Evolutionary conservation across 2,113 vertebrate species (phyloP).

Genomic region (Otis tarda): DNA sequence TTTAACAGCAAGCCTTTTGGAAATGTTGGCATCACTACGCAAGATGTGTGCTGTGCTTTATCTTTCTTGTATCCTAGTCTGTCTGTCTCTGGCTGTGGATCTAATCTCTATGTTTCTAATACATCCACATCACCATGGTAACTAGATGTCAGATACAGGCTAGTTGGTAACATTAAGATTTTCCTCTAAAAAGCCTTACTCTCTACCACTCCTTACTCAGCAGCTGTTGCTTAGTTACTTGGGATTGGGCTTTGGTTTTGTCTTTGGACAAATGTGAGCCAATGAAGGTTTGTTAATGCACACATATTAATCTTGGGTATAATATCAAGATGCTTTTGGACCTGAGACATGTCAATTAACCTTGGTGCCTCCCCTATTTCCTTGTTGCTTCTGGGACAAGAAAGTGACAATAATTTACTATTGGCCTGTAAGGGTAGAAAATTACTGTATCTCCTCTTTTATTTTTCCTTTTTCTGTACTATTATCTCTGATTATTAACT

Average conservation of each 20-base stretch:
- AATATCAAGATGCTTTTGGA: not conserved
- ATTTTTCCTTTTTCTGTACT: not conserved
- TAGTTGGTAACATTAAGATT: not conserved
- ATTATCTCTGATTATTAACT: not conserved
- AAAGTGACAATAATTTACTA: not conserved
- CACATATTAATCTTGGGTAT: not conserved
- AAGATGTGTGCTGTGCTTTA: constrained; percentile 12
- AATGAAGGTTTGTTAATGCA: not conserved
- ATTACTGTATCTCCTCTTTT: not conserved
- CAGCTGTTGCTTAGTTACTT: constrained; percentile 25
- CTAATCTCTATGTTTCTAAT: not conserved
- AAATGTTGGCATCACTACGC: not conserved
- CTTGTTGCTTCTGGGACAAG: not conserved
- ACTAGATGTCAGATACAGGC: not conserved
- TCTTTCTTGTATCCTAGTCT: not conserved
- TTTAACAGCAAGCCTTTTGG: constrained; percentile 4
- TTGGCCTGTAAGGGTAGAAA: not conserved
- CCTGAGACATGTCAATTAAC: not conserved
- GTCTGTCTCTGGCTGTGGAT: not conserved
- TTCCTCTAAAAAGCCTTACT: not conserved
- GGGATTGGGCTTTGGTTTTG: not conserved
- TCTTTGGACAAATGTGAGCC: not conserved
- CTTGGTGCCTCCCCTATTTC: not conserved
- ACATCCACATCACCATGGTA: not conserved
- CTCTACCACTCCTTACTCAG: not conserved